Evolutionary conservation across 2,113 vertebrate genomes (phyloP).

Genomic region (Labeo rohita): DNA sequence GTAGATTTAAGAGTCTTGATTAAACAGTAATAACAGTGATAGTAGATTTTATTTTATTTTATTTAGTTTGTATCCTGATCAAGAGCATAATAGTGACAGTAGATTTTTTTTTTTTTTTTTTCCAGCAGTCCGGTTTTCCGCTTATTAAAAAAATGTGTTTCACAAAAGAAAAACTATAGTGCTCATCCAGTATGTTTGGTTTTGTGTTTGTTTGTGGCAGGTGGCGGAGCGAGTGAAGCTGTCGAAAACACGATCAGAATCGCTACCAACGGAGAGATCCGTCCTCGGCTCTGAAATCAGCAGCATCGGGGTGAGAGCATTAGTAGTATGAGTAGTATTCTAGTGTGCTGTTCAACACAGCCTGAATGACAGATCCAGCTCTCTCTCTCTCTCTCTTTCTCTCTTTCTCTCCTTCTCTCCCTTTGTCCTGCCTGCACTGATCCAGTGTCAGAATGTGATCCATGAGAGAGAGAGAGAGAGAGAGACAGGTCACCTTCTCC

Average conservation of each 20-base stretch:
- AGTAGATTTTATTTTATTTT: background rate
- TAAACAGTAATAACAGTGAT: too few relatives aligned
- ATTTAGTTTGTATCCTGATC: background rate
- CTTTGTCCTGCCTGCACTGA: too few relatives aligned
- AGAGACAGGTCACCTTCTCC: background rate
- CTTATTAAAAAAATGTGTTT: background rate
- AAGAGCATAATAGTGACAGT: background rate
- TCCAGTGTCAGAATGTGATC: background rate
- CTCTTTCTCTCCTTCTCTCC: too few relatives aligned
- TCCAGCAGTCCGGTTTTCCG: too few relatives aligned
- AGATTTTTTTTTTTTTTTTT: background rate
- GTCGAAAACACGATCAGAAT: conserved; percentile 88
- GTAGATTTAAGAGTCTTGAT: too few relatives aligned
- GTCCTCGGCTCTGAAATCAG: conserved; percentile 89
- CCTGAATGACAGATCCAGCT: too few relatives aligned
- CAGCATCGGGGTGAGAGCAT: conserved; percentile 84
- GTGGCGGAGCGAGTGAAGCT: conserved; percentile 89
- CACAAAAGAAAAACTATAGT: background rate
- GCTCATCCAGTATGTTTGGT: too few relatives aligned
- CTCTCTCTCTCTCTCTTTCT: too few relatives aligned
- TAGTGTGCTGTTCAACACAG: too few relatives aligned
- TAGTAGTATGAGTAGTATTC: too few relatives aligned
- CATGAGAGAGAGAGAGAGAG: background rate
- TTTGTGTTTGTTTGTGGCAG: conserved; percentile 61
- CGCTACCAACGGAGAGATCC: conserved; percentile 84